A percentile compares a stretch with the other conserved stretches of the same genome.
Evolutionary conservation across 2,113 vertebrate genomes (phyloP).

Genomic region (Chionis minor): DNA sequence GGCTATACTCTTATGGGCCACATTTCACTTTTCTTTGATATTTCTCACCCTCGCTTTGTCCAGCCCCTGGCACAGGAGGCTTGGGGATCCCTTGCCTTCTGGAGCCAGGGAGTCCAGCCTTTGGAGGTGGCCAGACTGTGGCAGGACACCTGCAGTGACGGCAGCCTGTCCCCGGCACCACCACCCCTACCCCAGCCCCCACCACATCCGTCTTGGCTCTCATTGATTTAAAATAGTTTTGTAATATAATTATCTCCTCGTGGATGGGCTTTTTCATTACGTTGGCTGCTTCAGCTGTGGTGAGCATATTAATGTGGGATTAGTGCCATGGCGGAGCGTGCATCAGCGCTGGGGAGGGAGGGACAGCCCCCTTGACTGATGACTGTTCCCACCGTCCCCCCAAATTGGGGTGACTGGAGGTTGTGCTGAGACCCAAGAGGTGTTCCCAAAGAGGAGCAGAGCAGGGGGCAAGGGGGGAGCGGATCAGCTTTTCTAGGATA

Average conservation of each 20-base stretch:
- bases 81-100: neutral
- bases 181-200: no score
- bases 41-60: neutral
- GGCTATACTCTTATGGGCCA: neutral
- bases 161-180: neutral
- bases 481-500: neutral
- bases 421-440: neutral
- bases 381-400: neutral
- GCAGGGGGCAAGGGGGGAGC: neutral
- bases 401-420: fast-evolving
- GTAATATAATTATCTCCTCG: neutral
- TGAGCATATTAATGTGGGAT: constrained; percentile 5
- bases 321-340: neutral
- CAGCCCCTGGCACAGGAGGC: neutral
- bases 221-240: constrained; percentile 36
- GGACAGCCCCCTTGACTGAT: no score
- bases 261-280: constrained; percentile 18
- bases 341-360: neutral
- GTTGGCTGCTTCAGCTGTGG: neutral
- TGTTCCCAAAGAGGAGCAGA: neutral
- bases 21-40: neutral
- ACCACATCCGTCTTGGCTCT: neutral
- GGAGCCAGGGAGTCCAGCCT: neutral
- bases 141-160: neutral
- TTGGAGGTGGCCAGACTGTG: fast-evolving